Conservation (phyloP, 2,113 vertebrate genomes). For the Mesocricetus auratus region DNA sequence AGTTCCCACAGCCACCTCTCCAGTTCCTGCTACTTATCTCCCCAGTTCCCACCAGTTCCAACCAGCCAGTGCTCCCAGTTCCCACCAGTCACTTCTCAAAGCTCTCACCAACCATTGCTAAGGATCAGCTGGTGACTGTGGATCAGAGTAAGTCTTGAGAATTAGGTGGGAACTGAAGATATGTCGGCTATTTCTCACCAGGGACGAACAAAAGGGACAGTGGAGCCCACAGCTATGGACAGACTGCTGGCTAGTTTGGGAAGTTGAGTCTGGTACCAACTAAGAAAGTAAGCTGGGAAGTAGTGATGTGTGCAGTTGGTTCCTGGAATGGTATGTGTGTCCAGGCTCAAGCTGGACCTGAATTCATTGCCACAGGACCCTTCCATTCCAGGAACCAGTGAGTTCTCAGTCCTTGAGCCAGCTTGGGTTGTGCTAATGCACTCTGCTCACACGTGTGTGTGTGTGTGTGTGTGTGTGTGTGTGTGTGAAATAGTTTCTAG, state of each 20-base stretch:
- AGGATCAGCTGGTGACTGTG: background rate
- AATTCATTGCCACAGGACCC: background rate
- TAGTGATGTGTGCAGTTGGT: background rate
- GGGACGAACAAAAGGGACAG: background rate
- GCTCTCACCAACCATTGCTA: background rate
- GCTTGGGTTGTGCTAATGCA: too few species aligned
- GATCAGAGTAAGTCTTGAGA: background rate
- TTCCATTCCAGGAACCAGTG: background rate
- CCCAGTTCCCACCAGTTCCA: background rate
- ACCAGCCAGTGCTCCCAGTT: background rate
- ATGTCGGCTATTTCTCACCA: background rate
- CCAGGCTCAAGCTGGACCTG: constrained; percentile 3
- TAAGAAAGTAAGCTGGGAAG: background rate
- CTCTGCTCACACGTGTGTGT: background rate
- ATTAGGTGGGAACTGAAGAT: too few species aligned
- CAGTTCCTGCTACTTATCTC: background rate
- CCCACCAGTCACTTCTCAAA: background rate
- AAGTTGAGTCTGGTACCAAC: background rate
- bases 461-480: background rate
- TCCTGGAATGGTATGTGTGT: background rate
- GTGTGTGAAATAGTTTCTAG: background rate
- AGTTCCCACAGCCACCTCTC: background rate
- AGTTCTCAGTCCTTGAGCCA: background rate
- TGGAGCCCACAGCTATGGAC: background rate
- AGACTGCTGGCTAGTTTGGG: rapidly evolving